phyloP scores from a whole-genome alignment of 23 tunicate genomes.

The Trididemnum miniatum region DNA sequence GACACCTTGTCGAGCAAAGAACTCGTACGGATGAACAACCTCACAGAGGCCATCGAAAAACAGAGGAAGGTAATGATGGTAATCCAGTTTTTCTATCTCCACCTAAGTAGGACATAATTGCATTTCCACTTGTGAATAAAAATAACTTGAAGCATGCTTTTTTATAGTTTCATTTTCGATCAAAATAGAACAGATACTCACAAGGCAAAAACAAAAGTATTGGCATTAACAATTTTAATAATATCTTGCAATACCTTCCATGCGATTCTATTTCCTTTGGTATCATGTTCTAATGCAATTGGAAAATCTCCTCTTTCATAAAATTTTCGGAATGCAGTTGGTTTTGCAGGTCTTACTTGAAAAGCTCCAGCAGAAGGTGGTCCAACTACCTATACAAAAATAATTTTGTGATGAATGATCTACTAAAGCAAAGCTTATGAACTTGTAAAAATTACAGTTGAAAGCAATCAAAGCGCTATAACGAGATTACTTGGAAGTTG shows the following conservation, averaged over 20 bases:
- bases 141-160: no score
- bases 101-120: no score
- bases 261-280: constrained; percentile 99
- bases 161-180: no score
- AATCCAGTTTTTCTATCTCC: constrained; percentile 98
- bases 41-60: constrained; percentile 98
- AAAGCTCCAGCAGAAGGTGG: constrained; percentile 97
- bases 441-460: no score
- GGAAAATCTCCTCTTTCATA: constrained; percentile 99
- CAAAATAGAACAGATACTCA: no score
- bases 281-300: constrained; percentile 98
- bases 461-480: no score
- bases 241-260: constrained; percentile 97
- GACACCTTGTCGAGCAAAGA: constrained; percentile 99
- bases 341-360: constrained; percentile 70
- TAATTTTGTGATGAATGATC: no score
- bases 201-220: no score
- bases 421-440: no score
- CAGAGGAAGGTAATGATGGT: constrained; percentile 98
- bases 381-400: constrained; percentile 58
- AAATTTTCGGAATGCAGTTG: constrained; percentile 97
- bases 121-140: no score
- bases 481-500: no score
- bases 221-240: no score
- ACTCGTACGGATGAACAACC: constrained; percentile 95